A percentile compares a stretch with the other conserved stretches of the same genome.
Evolutionary conservation across 2,888 invertebrate species (phyloP).

Genomic region (Suillia variegata): DNA sequence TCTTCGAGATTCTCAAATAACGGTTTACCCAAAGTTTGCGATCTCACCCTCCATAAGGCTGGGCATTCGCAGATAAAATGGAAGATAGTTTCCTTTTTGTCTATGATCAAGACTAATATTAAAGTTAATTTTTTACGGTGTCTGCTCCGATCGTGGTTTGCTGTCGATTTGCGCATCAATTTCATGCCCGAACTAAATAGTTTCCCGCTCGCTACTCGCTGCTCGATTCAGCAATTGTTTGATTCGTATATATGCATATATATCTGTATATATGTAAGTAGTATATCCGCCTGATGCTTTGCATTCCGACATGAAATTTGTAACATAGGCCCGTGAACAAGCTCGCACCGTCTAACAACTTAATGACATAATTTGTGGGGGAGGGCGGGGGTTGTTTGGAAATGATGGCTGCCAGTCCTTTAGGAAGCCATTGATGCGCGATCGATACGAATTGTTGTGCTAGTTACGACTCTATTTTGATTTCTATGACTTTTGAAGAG

Average conservation of each 20-base stretch:
- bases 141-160: not conserved
- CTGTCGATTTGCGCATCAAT: conserved; percentile 1
- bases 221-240: not conserved
- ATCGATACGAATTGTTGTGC: not conserved
- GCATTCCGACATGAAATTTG: not conserved
- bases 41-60: no score
- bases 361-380: conserved; percentile 32
- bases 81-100: no score
- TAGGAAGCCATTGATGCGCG: not conserved
- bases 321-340: conserved; percentile 16
- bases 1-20: no score
- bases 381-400: no score
- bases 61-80: no score
- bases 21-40: no score
- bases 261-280: no score
- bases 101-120: no score
- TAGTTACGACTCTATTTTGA: not conserved
- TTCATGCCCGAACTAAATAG: conserved; percentile 1
- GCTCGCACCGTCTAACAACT: conserved; percentile 29
- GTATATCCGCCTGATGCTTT: not conserved
- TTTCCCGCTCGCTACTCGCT: no score
- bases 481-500: not conserved
- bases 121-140: no score
- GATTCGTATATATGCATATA: not conserved
- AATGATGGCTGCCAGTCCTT: conserved; percentile 17